Evolutionary conservation across 2,888 invertebrate genomes (phyloP).

Genomic region (Muscina levida): DNA sequence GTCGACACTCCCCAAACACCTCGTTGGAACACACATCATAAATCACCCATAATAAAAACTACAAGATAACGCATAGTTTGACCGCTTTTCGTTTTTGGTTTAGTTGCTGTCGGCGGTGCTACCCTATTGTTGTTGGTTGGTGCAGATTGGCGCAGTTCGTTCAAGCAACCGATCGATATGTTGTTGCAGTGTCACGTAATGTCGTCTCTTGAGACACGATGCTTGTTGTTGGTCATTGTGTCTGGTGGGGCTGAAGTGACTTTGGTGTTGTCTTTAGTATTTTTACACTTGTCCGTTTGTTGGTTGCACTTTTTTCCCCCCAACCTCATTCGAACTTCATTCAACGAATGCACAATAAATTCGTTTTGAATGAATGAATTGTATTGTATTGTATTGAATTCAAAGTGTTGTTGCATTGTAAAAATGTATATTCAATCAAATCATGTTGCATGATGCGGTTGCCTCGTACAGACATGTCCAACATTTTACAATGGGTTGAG

Average conservation of each 20-base stretch:
- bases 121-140: constrained; percentile 5
- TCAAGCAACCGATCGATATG: background rate
- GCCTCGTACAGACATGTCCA: background rate
- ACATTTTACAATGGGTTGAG: constrained; percentile 4
- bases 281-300: constrained; percentile 57
- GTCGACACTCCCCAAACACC: constrained; percentile 30
- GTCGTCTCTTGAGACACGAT: constrained; percentile 35
- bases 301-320: background rate
- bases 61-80: constrained; percentile 14
- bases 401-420: constrained; percentile 43
- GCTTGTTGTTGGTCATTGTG: constrained; percentile 1
- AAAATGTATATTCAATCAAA: constrained; percentile 55
- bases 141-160: too few species aligned
- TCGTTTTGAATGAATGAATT: constrained; percentile 35
- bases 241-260: constrained; percentile 28
- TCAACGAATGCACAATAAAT: background rate
- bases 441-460: constrained; percentile 45
- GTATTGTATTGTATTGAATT: constrained; percentile 37
- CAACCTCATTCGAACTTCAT: background rate
- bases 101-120: constrained; percentile 4
- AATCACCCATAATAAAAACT: constrained; percentile 47
- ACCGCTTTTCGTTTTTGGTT: background rate
- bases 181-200: constrained; percentile 64
- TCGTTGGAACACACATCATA: constrained; percentile 62
- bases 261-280: constrained; percentile 47